Evolutionary conservation across 2,113 vertebrate genomes (phyloP).

Genomic region (Pantherophis guttatus): DNA sequence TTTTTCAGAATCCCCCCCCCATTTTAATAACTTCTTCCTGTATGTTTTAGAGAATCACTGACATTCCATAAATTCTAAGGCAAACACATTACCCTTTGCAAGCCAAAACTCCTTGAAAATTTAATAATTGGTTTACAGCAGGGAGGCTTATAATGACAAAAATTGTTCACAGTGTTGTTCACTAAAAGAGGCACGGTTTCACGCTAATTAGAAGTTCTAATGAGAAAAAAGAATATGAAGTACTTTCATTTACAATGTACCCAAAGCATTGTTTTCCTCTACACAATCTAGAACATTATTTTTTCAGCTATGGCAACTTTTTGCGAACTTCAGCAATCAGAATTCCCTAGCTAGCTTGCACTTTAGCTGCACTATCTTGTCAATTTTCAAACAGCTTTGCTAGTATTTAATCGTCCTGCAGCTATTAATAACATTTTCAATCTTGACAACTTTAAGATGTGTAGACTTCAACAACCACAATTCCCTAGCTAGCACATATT

Average conservation of each 20-base stretch:
- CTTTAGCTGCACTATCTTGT: neutral
- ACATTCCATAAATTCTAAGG: constrained; percentile 26
- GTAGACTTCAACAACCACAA: neutral
- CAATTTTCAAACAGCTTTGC: neutral
- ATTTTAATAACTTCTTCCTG: constrained; percentile 42
- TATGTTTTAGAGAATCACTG: constrained; percentile 29
- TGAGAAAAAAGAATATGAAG: neutral
- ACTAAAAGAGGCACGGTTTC: constrained; percentile 45
- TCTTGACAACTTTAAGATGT: neutral
- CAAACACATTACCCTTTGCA: constrained; percentile 45
- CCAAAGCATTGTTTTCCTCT: neutral
- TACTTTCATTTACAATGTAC: constrained; percentile 8
- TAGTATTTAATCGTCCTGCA: neutral
- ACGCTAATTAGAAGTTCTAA: constrained; percentile 29
- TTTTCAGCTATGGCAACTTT: neutral
- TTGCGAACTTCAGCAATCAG: neutral
- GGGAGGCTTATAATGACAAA: constrained; percentile 58
- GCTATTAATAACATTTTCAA: neutral
- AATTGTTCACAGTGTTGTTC: constrained; percentile 48
- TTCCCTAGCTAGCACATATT: neutral
- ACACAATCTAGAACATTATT: neutral
- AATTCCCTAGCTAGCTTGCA: neutral
- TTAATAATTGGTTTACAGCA: constrained; percentile 53
- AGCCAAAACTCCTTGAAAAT: constrained; percentile 41
- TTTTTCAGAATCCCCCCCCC: constrained; percentile 22